Base-by-base conservation (phyloP, 1,140 invertebrate genomes). In the Bradysia coprophila region DNA sequence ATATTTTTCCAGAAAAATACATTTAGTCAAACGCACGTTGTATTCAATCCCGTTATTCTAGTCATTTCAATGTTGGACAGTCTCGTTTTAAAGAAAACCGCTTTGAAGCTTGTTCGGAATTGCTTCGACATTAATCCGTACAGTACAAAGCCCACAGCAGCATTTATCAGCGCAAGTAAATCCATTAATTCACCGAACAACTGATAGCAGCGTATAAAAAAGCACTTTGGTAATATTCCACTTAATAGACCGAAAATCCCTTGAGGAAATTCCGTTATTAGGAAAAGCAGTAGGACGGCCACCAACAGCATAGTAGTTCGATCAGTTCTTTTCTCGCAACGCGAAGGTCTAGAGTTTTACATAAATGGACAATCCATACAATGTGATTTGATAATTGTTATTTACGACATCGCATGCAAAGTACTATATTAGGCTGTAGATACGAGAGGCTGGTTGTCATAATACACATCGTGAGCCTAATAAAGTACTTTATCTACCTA, bases 121-220 rank as follows among this genome's bases (percentile, higher is more conserved):
- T 93, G 89, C 37, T 82, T 69, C 32, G 84, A 90, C 91, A 95
- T 96, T 21, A 81, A 77, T 49, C 90, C 94, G 56, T 95, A 96
- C 5, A 96, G 69, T 33, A 96, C 79, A 56, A 96, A 95, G 55
- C 92, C 94, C 33, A 95, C 81, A 6, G 86, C 81, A 5, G 85
- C 87, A 63, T 95, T 96, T 41, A 95, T 62, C 4, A 96, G 64
- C 0, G 91, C 91, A 40, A 94, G 61, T 16, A 93, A 74, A 56
- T 96, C 92, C 81, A 93, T 88, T 8, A 94, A 50, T 56, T 92
- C 86, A 1, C 87, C 88, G 39, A 92, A 79, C 21, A 76, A 73
- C 59, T 73, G 67, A 51, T 85, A 86, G 53, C 81, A 85, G 37
- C 64, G 67, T 19, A 69, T 58, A 48, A 86, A 84, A 54, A 87